phyloP scores from a whole-genome alignment of 2,888 invertebrate species.

The Cheilosia urbana region DNA sequence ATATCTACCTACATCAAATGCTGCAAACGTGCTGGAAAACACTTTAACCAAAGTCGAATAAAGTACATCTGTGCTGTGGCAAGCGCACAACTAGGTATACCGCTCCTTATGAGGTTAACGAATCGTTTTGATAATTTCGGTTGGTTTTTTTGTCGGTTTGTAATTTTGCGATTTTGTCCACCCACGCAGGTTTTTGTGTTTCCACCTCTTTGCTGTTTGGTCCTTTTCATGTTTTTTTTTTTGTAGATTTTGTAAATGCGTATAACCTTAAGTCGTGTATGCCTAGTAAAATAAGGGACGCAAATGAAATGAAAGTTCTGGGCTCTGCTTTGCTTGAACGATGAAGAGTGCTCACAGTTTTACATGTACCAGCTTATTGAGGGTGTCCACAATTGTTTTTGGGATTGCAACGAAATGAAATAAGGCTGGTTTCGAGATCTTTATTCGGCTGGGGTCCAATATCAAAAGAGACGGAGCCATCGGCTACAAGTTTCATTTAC shows the following conservation, averaged over 20 bases:
- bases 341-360: not conserved
- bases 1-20: slow-evolving; percentile 12
- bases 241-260: slow-evolving; percentile 19
- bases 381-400: too few species aligned
- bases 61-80: slow-evolving; percentile 43
- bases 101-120: slow-evolving; percentile 57
- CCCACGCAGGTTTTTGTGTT: not conserved
- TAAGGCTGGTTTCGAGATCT: too few species aligned
- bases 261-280: slow-evolving; percentile 7
- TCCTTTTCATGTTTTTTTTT: slow-evolving; percentile 27
- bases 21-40: slow-evolving; percentile 49
- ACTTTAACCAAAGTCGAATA: slow-evolving; percentile 57
- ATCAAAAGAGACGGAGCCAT: too few species aligned
- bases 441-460: too few species aligned
- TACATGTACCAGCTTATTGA: not conserved
- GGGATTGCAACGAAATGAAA: too few species aligned
- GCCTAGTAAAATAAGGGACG: too few species aligned
- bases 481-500: too few species aligned
- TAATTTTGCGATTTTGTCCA: not conserved
- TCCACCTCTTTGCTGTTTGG: not conserved
- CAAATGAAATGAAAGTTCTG: not conserved
- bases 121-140: slow-evolving; percentile 56
- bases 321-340: not conserved
- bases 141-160: not conserved
- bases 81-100: slow-evolving; percentile 6